A percentile compares a stretch with the other conserved stretches of the same genome.
Conservation (phyloP, 2,888 invertebrate genomes). For the Anorthoa munda region DNA sequence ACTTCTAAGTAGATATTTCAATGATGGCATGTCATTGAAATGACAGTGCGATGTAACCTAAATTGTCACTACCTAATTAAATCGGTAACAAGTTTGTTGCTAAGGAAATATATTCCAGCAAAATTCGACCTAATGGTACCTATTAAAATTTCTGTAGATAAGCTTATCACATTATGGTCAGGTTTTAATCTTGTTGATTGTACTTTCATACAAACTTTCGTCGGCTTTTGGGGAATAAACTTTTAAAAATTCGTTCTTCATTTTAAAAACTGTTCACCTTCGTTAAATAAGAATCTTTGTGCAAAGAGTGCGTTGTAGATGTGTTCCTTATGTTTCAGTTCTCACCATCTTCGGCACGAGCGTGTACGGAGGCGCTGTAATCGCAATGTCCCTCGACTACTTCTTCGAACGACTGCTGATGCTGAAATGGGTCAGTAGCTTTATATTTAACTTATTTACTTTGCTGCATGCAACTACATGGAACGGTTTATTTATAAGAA, state of each 20-base stretch:
- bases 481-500: not conserved
- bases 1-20: too few relatives aligned
- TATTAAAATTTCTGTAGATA: too few relatives aligned
- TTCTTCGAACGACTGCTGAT: conserved; percentile 93
- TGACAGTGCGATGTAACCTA: too few relatives aligned
- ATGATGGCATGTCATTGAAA: too few relatives aligned
- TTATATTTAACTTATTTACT: conserved; percentile 17
- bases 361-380: conserved; percentile 94
- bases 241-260: too few relatives aligned
- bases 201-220: not conserved
- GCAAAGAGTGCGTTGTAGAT: not conserved
- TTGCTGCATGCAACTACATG: not conserved
- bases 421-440: conserved; percentile 91
- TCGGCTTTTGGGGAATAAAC: not conserved
- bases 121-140: too few relatives aligned
- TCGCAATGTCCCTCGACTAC: conserved; percentile 94
- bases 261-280: too few relatives aligned
- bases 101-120: too few relatives aligned
- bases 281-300: not conserved
- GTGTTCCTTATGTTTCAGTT: conserved; percentile 80
- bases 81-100: too few relatives aligned
- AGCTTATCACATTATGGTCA: too few relatives aligned
- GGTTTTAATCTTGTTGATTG: too few relatives aligned
- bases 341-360: conserved; percentile 94
- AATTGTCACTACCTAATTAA: too few relatives aligned